Conservation (phyloP, 1,140 invertebrate species). For the Drosophila mojavensis region DNA sequence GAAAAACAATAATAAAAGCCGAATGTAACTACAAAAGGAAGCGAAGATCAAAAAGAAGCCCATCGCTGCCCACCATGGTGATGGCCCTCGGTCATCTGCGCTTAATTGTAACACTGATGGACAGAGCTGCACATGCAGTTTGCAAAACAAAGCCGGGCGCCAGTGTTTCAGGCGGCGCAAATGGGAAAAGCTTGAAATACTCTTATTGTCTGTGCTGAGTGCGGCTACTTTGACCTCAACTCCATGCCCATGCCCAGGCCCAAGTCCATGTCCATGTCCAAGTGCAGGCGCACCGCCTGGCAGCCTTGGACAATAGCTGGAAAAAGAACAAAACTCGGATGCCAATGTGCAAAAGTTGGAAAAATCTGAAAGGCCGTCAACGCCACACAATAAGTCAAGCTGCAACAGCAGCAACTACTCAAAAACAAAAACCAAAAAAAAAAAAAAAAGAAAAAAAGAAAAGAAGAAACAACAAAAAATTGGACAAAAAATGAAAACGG, state of each 20-base stretch:
- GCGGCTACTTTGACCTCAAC: conserved; percentile 27
- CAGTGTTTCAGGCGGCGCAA: conserved; percentile 20
- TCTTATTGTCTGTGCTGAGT: conserved; percentile 32
- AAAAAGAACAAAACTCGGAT: conserved; percentile 58
- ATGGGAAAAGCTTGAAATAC: conserved; percentile 35
- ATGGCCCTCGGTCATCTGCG: conserved; percentile 30
- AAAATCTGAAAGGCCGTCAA: conserved; percentile 73
- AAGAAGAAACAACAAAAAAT: conserved; percentile 3
- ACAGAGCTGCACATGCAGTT: conserved; percentile 29
- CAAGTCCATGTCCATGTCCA: conserved; percentile 50
- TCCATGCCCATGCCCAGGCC: conserved; percentile 43
- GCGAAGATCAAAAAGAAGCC: conserved; percentile 11
- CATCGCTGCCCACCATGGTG: neutral
- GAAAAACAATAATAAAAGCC: conserved; percentile 7
- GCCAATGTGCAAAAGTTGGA: conserved; percentile 68
- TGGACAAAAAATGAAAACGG: conserved; percentile 44
- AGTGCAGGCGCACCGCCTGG: conserved; percentile 43
- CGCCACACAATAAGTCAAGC: conserved; percentile 44
- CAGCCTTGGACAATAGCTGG: conserved; percentile 52
- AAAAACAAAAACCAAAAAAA: conserved; percentile 8
- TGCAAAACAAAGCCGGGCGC: conserved; percentile 29
- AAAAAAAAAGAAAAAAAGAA: conserved; percentile 10
- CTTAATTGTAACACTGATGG: conserved; percentile 48
- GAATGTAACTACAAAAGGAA: neutral
- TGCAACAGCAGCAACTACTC: conserved; percentile 29